Base-by-base conservation (phyloP, 2,113 vertebrate species). In the Phylloscopus whistleri region DNA sequence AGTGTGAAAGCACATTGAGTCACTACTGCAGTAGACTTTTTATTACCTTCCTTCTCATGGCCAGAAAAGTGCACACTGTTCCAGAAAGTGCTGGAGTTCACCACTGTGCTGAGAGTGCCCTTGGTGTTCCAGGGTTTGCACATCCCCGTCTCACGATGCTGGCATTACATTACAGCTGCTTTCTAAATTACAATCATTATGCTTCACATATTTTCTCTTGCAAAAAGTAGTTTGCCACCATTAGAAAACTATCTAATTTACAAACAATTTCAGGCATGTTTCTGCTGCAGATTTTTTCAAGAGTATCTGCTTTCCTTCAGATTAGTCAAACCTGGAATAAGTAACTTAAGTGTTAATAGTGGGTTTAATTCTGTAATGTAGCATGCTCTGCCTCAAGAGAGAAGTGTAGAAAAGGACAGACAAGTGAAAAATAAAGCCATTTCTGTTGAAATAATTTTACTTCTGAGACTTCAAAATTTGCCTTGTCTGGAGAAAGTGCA, bases 111-210 rank as follows among this genome's bases (percentile, higher is more conserved):
- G 48, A 64, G 30, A 76, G 41, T 16, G 53, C 43, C 53, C 27
- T 52, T 64, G 19, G 7, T 11, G 2, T 55, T 76, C 26, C 27
- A 39, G 46, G 22, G 21, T 62, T 39, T 73, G 18, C 1, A 2
- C 30, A 15, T 67, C 37, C 20, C n/a, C 1, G 0, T 63, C 12
- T 11, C 2, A 4, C 2, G 2, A 41, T 23, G 17, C 43, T 59
- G 60, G 13, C 7, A 1, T 80, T 80, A 39, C 17, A 60, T 64
- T n/a, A 35, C 80, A 77, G 16, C 28, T 13, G 60, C 46, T 41
- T 81, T 62, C 43, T 59, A 6, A 56, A 13, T 18, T 69, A 24
- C 7, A 20, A 13, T 77, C 21, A 20, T 44, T 33, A 11, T 59
- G n/a, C 28, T 70, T 70, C 3, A 3, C 0, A 0, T 74, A 3